Percentiles rank a stretch among this genome's conserved stretches.
Evolutionary conservation across 2,113 vertebrate species (phyloP).

Genomic region (Stegostoma tigrinum): DNA sequence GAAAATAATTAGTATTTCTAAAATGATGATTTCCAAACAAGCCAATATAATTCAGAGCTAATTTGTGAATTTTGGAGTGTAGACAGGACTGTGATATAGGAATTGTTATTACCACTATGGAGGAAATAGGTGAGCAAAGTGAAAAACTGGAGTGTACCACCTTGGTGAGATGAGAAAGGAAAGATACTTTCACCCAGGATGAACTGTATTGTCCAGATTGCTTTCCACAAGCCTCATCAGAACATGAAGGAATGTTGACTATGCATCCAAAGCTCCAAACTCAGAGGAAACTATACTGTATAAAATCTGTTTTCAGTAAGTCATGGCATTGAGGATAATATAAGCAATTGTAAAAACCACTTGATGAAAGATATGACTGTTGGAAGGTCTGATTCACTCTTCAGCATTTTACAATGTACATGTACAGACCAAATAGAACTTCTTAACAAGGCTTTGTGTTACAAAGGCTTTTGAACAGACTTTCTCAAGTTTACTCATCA

Average conservation of each 20-base stretch:
- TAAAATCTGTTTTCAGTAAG: background rate
- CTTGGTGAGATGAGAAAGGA: background rate
- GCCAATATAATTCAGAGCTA: background rate
- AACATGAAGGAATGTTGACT: background rate
- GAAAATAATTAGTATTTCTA: background rate
- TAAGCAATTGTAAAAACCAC: background rate
- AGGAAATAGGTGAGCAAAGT: background rate
- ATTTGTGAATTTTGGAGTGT: background rate
- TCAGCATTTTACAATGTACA: background rate
- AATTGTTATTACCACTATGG: background rate
- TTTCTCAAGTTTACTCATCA: conserved; percentile 6
- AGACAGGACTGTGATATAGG: background rate
- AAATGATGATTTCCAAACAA: background rate
- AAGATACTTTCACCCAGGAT: background rate
- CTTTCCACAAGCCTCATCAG: background rate
- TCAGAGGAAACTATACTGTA: background rate
- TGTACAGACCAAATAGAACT: background rate
- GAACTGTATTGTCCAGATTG: background rate
- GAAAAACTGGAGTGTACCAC: background rate
- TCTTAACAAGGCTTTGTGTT: background rate
- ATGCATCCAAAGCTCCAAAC: background rate
- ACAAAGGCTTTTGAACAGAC: background rate
- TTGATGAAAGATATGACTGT: background rate
- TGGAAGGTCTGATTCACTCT: background rate
- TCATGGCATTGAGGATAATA: background rate